These are phyloP conservation scores for Ariolimax columbianus DNA, from an alignment of 2,888 invertebrate genomes.

Conservation along the genomic window DNA sequence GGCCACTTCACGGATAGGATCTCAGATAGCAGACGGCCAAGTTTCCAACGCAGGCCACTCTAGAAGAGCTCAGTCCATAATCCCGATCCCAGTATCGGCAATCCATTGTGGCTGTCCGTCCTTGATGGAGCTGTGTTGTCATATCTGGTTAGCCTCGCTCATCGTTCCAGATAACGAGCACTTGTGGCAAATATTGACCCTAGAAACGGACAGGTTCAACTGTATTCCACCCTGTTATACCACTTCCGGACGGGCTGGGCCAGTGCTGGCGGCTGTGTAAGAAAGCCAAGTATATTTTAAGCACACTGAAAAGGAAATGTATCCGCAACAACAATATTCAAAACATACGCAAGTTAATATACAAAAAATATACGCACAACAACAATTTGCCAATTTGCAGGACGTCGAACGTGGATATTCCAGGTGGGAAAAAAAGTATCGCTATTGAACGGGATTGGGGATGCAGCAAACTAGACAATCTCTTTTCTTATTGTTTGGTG, in stretches of 20 bases:
- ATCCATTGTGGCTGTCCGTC: background rate
- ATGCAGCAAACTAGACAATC: too few relatives aligned
- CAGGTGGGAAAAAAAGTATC: too few relatives aligned
- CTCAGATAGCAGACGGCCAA: background rate
- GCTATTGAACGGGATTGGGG: too few relatives aligned
- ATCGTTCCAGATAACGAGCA: background rate
- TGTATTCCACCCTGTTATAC: background rate
- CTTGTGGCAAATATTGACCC: slow-evolving; percentile 10
- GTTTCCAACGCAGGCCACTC: slow-evolving; percentile 17
- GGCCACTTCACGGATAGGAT: background rate
- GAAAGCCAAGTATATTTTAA: too few relatives aligned
- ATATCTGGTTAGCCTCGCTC: background rate
- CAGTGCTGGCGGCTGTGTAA: background rate
- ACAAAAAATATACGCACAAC: too few relatives aligned
- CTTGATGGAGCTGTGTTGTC: slow-evolving; percentile 17
- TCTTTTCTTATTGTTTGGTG: too few relatives aligned
- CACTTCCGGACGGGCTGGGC: background rate
- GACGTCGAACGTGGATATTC: too few relatives aligned
- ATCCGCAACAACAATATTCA: too few relatives aligned
- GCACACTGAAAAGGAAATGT: too few relatives aligned
- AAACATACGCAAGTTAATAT: too few relatives aligned
- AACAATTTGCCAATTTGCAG: too few relatives aligned
- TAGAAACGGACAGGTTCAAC: background rate
- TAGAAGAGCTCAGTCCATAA: slow-evolving; percentile 13
- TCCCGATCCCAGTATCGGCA: background rate